Evolutionary conservation across 2,888 invertebrate genomes (phyloP), one percentile per base, ranked within the genome.

Genomic region (Scaptomyza cyrtandrae): DNA sequence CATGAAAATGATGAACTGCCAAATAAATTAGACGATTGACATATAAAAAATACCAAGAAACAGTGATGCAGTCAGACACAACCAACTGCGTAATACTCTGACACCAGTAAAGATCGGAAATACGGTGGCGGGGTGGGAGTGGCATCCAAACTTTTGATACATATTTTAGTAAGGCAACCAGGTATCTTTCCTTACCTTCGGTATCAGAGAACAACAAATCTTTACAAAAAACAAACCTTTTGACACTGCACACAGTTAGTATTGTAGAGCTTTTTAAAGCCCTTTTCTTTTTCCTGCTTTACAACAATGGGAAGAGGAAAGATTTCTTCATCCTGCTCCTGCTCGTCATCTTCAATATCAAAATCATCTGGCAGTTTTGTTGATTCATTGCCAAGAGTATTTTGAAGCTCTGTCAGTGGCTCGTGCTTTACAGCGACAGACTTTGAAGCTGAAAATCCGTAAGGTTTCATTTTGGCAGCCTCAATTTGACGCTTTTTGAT

Each of bases 1-100:
- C 68, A 91, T 83, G 24, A 90, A 86, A 27, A 80, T 78, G 2
- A 91, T 82, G 29, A 88, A 90, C 92, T 92, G 55, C 10, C 58
- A 75, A 49, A 24, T 27, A 52, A 41, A 1, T 1, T 7, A 27
- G 0, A 11, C 14, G 14, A 27, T 13, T 14, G 0, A 39, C 7
- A 14, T 27, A 11, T 27, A 14, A 5, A 3, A 5, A 2, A 14
- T 11, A 5, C 4, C 3, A 7, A 33, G 11, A 14, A 39, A n/a
- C 19, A 19, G 5, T 24, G 3, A 24, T 24, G 24, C 24, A 24
- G 24, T 24, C 24, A 5, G 24, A 24, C 24, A 3, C 24, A 24
- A 24, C 3, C 24, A 0, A 24, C 24, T 19, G 19, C 19, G 19
- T 19, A 19, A 19, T 19, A 19, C 19, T 19, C 19, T 19, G 19